Base-by-base conservation (phyloP, 2,888 invertebrate genomes). In the Drosophila picticornis region DNA sequence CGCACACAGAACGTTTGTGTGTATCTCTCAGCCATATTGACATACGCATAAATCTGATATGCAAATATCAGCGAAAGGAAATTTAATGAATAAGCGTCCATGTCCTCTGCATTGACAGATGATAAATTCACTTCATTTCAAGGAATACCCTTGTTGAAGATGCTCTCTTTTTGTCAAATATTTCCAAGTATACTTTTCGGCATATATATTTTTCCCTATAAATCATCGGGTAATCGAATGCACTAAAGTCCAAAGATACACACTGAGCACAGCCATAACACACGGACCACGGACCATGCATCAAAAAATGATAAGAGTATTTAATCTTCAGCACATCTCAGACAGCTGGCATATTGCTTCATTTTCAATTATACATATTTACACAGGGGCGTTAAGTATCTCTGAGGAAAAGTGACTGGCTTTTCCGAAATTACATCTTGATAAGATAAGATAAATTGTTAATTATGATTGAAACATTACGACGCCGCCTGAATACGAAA, bases 61-160 rank as follows among this genome's bases (percentile, higher is more conserved):
- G 48, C 36, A 60, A 61, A 53, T 56, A 48, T 48, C 38, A 43
- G 50, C 36, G 48, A 43, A 70, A 66, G 51, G 43, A 83, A 86
- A 81, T 86, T 86, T 81, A 85, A 90, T 85, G 81, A 85, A 84
- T 81, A 75, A 60, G 52, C 19, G 46, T 52, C 66, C 60, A 68
- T 72, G 66, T 70, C 59, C 56, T 60, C 64, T 58, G 66, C 51
- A 56, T 72, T 63, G 78, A 52, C 73, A 81, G 66, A 68, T 63
- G 36, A 34, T 36, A 5, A 16, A 16, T 22, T 56, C 16, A 16
- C 29, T n/a, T 13, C 5, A n/a, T n/a, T n/a, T n/a, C 7, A 10
- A 27, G 5, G 6, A 27, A 52, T 22, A 36, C 52, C 22, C 29
- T 16, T 11, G 7, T 19, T 4, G 4, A 48, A 19, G 22, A 16